phyloP scores from a whole-genome alignment of 2,797 vertebrate genomes.

The Platalea minor region DNA sequence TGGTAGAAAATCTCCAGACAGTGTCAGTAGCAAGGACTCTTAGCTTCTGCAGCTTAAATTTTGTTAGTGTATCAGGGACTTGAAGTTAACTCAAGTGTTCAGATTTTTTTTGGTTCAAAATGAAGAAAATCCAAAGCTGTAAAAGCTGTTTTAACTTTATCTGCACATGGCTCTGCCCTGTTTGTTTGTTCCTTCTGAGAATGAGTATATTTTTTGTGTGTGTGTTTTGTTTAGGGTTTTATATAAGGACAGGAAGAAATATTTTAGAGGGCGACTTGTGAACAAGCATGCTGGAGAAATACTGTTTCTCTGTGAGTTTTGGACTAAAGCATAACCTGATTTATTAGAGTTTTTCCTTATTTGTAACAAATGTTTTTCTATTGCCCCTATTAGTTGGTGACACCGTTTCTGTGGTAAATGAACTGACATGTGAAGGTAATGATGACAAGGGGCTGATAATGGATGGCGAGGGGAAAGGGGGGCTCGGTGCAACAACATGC shows the following conservation, averaged over 20 bases:
- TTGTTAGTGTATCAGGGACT: neutral
- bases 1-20: neutral
- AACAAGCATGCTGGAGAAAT: neutral
- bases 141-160: neutral
- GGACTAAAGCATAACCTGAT: neutral
- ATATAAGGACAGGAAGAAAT: neutral
- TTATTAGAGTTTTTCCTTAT: slow-evolving; percentile 56
- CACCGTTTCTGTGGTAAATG: slow-evolving; percentile 66
- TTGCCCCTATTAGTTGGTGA: slow-evolving; percentile 57
- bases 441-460: slow-evolving; percentile 71
- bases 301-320: neutral
- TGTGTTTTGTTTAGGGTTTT: neutral
- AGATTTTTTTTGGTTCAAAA: neutral
- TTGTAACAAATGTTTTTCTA: slow-evolving; percentile 67
- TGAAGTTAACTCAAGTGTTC: neutral
- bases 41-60: neutral
- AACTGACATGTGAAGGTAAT: slow-evolving; percentile 70
- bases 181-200: neutral
- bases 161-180: neutral
- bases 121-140: neutral
- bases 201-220: neutral
- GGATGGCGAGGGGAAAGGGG: slow-evolving; percentile 64
- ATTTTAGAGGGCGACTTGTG: neutral
- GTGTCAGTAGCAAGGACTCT: neutral
- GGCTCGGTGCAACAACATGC: slow-evolving; percentile 51